These are phyloP conservation scores for Notolepis coatsorum DNA, from an alignment of 2,797 vertebrate species.

Conservation along the genomic window DNA sequence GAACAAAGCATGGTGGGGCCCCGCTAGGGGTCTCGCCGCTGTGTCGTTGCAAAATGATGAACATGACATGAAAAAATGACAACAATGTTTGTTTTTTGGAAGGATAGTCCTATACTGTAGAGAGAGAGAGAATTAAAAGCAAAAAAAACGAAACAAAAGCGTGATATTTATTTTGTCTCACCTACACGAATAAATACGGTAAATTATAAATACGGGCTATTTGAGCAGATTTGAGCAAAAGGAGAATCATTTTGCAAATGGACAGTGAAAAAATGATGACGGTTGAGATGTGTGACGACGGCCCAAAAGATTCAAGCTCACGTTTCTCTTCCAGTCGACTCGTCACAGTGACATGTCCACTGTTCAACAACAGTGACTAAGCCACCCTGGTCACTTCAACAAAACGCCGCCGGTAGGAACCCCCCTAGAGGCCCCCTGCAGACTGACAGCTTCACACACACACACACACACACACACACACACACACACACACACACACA, in stretches of 20 bases:
- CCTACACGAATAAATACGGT: too few relatives aligned
- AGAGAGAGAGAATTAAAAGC: background rate
- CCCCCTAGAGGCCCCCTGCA: slow-evolving; percentile 50
- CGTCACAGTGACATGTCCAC: background rate
- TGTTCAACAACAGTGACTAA: background rate
- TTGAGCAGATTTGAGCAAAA: too few relatives aligned
- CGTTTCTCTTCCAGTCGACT: background rate
- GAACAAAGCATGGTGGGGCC: slow-evolving; percentile 21
- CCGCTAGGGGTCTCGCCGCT: slow-evolving; percentile 6
- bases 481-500: slow-evolving; percentile 25
- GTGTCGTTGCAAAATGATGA: slow-evolving; percentile 3
- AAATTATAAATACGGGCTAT: too few relatives aligned
- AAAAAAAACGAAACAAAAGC: too few relatives aligned
- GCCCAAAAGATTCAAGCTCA: too few relatives aligned
- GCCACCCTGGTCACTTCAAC: slow-evolving; percentile 15
- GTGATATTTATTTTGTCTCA: too few relatives aligned
- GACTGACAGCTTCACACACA: too few relatives aligned
- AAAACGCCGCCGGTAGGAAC: slow-evolving; percentile 35
- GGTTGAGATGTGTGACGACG: too few relatives aligned
- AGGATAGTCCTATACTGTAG: background rate
- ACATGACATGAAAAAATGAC: too few relatives aligned
- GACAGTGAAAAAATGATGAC: too few relatives aligned
- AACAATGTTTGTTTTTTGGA: background rate
- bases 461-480: slow-evolving; percentile 30
- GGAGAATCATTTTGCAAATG: too few relatives aligned